Base-by-base conservation (phyloP, 1,140 invertebrate genomes). In the Battus philenor region DNA sequence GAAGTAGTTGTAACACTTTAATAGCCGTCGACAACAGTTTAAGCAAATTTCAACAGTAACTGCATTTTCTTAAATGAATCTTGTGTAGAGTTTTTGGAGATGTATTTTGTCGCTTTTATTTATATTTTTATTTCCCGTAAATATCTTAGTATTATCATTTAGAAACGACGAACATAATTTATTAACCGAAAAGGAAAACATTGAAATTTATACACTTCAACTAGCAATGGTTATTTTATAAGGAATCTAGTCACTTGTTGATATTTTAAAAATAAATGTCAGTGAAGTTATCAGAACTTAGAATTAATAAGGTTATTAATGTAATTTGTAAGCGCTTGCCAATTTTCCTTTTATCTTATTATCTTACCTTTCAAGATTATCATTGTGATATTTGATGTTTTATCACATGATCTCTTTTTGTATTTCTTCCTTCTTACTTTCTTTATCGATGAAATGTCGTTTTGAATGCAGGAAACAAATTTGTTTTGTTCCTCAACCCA, bases 241-340 rank as follows among this genome's bases (percentile, higher is more conserved):
- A 60, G 48, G 58, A 62, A 59, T 81, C 75, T 82, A 82, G 75
- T 82, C 75, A 79, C 68, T 51, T 44, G 53, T 60, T 59, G 49
- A 59, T 69, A 74, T 68, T 70, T 67, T 63, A 58, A 62, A n/a
- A 52, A 30, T 47, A 80, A 80, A 83, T 80, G 79, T 80, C 73
- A 71, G 79, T 80, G 74, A 52, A 53, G 72, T 69, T 68, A 79
- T 64, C 79, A 52, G 75, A 77, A 69, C 79, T 79, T 62, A 59
- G 70, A 72, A 71, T 69, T 38, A 44, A 59, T 76, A 78, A 77
- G 68, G 65, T 62, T 70, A 61, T 62, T 54, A 54, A 59, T 54
- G 60, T 73, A 72, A 69, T 77, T 44, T 70, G 49, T 78, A 78
- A 81, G 71, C 50, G 67, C 74, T 76, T 78, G 76, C 67, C 68